A percentile compares a stretch with the other conserved stretches of the same genome.
These are phyloP conservation scores for Xiphorhynchus elegans DNA, from an alignment of 2,113 vertebrate genomes.

Conservation along the genomic window DNA sequence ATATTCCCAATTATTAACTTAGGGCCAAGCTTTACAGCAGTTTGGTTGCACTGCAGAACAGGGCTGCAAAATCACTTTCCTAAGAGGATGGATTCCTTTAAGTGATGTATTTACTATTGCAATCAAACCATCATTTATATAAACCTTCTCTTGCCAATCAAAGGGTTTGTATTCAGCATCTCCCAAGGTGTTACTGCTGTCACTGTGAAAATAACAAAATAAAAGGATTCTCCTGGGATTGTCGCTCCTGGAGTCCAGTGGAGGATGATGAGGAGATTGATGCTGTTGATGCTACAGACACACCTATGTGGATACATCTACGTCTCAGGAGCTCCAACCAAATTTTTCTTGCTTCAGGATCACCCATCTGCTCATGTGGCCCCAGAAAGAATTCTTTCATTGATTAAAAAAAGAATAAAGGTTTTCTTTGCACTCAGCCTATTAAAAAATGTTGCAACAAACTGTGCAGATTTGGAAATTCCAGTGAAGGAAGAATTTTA, in stretches of 20 bases:
- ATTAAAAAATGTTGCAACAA: neutral
- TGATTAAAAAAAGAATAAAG: neutral
- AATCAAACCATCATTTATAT: neutral
- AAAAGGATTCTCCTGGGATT: neutral
- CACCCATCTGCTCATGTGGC: accelerated
- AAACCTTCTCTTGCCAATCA: neutral
- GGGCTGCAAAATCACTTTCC: neutral
- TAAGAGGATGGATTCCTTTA: neutral
- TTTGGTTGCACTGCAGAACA: neutral
- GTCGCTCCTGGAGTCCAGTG: neutral
- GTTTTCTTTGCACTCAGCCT: neutral
- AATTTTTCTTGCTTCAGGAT: neutral
- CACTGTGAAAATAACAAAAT: neutral
- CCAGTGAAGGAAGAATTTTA: neutral
- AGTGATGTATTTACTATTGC: neutral
- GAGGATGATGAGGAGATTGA: neutral
- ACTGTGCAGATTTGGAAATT: neutral
- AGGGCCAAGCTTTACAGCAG: neutral
- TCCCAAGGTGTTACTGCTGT: neutral
- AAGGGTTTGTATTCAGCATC: neutral
- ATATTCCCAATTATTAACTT: neutral
- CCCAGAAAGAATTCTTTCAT: neutral
- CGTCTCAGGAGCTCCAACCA: neutral
- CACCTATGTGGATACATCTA: too few relatives aligned
- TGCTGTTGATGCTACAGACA: neutral